A percentile compares a stretch with the other conserved stretches of the same genome.
Conservation (phyloP, 1,140 invertebrate species). For the Holcopasites calliopsidis region DNA sequence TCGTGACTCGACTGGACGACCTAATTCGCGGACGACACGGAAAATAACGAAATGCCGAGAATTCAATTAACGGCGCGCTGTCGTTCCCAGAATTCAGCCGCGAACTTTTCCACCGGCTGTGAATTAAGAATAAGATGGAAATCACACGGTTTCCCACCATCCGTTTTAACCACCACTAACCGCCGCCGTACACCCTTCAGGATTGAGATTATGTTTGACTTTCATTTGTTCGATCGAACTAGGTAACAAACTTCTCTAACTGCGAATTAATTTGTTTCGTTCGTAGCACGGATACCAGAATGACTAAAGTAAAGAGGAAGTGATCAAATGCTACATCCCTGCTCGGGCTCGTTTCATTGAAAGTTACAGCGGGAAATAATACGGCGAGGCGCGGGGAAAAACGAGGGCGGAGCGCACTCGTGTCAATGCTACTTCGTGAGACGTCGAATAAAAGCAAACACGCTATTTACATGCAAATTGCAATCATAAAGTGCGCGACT, state of each 20-base stretch:
- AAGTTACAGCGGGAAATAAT: not conserved
- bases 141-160: slow-evolving; percentile 6
- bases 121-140: slow-evolving; percentile 42
- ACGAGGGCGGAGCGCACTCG: not conserved
- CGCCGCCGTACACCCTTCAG: no score
- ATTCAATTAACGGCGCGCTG: slow-evolving; percentile 48
- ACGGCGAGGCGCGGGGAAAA: not conserved
- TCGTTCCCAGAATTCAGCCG: slow-evolving; percentile 13
- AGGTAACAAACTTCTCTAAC: not conserved
- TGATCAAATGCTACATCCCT: not conserved
- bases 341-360: not conserved
- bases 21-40: slow-evolving; percentile 43
- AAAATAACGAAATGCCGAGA: slow-evolving; percentile 52
- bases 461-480: slow-evolving; percentile 19
- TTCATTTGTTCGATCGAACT: accelerated
- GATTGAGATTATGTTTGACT: not conserved
- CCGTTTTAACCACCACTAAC: not conserved
- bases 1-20: slow-evolving; percentile 40
- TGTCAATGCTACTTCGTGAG: not conserved
- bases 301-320: no score
- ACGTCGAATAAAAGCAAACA: slow-evolving; percentile 10
- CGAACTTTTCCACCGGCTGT: slow-evolving; percentile 21
- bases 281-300: no score
- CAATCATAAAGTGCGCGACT: not conserved
- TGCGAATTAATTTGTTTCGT: not conserved